Evolutionary conservation across 1,140 invertebrate species (phyloP).

Genomic region (Listronotus oregonensis): DNA sequence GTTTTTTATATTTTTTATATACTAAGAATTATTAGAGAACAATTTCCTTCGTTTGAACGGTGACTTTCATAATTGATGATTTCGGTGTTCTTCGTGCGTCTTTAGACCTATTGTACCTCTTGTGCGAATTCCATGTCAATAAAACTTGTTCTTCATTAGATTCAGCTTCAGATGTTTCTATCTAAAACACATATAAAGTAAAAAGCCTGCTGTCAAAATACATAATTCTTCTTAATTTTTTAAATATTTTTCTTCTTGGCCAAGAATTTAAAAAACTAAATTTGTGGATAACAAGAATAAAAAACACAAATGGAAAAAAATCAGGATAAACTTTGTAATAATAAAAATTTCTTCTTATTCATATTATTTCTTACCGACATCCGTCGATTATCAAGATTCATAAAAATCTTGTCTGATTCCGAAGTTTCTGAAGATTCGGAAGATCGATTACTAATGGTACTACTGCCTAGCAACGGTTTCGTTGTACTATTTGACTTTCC

Average conservation of each 20-base stretch:
- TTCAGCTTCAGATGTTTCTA: constrained; percentile 37
- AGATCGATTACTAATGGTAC: constrained; percentile 41
- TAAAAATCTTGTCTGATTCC: constrained; percentile 46
- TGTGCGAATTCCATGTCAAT: constrained; percentile 58
- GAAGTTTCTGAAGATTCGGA: constrained; percentile 58
- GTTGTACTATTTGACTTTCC: constrained; percentile 37
- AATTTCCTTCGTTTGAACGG: constrained; percentile 40
- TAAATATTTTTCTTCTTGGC: too few species aligned
- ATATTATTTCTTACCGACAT: constrained; percentile 19
- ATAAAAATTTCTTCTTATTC: too few species aligned
- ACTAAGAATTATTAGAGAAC: constrained; percentile 32
- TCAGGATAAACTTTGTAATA: too few species aligned
- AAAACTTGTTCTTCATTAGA: constrained; percentile 60
- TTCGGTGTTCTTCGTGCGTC: constrained; percentile 23
- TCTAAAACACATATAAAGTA: constrained; percentile 33
- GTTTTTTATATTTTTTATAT: too few species aligned
- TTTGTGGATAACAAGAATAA: too few species aligned
- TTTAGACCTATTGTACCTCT: constrained; percentile 42
- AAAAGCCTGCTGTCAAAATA: too few species aligned
- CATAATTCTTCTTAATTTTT: too few species aligned
- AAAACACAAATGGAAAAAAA: too few species aligned
- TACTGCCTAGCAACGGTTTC: constrained; percentile 43
- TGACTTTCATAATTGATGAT: constrained; percentile 19
- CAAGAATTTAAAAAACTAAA: too few species aligned
- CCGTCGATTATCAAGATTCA: constrained; percentile 14